Conservation (phyloP, 2,797 vertebrate species). For the Ataeniobius toweri region DNA sequence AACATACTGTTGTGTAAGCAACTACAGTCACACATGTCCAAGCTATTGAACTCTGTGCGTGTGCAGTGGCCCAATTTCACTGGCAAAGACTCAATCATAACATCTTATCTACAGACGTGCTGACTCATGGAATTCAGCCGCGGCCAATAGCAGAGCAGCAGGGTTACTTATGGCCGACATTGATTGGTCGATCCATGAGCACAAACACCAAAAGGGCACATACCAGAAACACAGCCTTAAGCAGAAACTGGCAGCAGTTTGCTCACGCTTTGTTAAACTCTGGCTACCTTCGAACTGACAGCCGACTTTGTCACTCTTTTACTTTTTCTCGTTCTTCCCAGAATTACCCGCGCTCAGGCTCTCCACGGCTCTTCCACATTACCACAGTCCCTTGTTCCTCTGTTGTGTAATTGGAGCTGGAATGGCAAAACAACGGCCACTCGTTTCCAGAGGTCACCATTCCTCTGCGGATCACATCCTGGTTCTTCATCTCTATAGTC, state of each 20-base stretch:
- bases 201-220: conserved; percentile 77
- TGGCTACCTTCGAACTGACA: conserved; percentile 30
- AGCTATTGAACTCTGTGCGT: conserved; percentile 59
- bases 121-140: conserved; percentile 76
- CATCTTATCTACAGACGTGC: conserved; percentile 74
- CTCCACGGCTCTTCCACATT: conserved; percentile 40
- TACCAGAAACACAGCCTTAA: conserved; percentile 77
- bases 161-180: conserved; percentile 75
- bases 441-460: conserved; percentile 65
- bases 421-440: conserved; percentile 51
- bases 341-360: conserved; percentile 30
- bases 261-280: conserved; percentile 53
- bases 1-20: conserved; percentile 32
- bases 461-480: conserved; percentile 72
- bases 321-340: conserved; percentile 17
- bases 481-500: conserved; percentile 73
- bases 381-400: conserved; percentile 50
- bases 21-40: conserved; percentile 40
- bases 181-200: conserved; percentile 75
- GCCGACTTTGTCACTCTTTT: conserved; percentile 47
- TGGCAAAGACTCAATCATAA: conserved; percentile 75
- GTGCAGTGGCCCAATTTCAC: conserved; percentile 63
- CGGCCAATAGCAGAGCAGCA: conserved; percentile 71
- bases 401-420: conserved; percentile 67
- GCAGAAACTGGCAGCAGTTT: conserved; percentile 69